Evolutionary conservation across 2,797 vertebrate species (phyloP), one percentile per base, ranked within the genome.

Genomic region (Rhinichthys osculus): DNA sequence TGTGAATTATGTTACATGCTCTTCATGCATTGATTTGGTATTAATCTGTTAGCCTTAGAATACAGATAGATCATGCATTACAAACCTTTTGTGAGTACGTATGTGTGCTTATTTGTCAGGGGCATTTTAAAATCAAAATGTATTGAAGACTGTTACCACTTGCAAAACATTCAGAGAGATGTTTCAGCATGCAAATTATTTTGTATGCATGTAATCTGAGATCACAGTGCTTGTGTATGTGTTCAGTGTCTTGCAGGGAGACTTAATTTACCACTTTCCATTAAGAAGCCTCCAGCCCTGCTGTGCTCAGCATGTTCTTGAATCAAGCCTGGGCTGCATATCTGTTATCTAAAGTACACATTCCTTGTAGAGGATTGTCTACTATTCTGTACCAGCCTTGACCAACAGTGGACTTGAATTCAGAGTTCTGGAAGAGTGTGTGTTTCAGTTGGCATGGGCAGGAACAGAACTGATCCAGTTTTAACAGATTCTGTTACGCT

Each of bases 1-100:
- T 79, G 77, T 66, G 52, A 73, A 80, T 71, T 80, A 80, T 86
- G 84, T 86, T 84, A 73, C 77, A 89, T 86, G 86, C n/a, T 23
- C 38, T 27, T 13, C 42, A 30, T 71, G 44, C 62, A 64, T 69
- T 70, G 77, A 71, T 64, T 47, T 54, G 52, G 59, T 74, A 64
- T 83, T 81, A 81, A 76, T 83, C 70, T 62, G 47, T 35, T 59
- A 54, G 8, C 80, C 4, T 71, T 40, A 81, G 21, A 70, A 38
- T 23, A 35, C 27, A 78, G 83, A 78, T 59, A 78, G 83, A 78
- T 59, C 27, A 70, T 59, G 50, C n/a, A 7, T 47, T 79, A 27
- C 38, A 79, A 70, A 69, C 23, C 54, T 23, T 84, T 69, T 79
- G 76, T 40, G 57, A 80, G 35, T 50, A 42, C 44, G 21, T 67